Evolutionary conservation across 1,140 invertebrate species (phyloP).

Genomic region (Diorhabda carinulata): DNA sequence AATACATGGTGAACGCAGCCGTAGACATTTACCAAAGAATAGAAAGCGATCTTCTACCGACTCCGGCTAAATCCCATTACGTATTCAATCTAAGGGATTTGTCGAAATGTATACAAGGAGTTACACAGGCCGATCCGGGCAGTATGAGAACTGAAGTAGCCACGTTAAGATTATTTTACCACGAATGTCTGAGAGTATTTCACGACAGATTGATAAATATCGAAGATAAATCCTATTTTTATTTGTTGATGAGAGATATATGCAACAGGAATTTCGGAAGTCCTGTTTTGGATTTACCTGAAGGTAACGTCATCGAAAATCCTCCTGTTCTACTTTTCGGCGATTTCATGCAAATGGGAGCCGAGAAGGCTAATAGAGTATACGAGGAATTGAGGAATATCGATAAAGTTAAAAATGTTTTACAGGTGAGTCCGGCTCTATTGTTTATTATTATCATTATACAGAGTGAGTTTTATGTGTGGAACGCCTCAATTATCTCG

Average conservation of each 20-base stretch:
- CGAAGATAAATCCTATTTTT: slow-evolving; percentile 77
- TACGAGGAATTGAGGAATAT: slow-evolving; percentile 83
- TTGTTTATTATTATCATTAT: background rate
- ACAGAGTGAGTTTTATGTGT: no score
- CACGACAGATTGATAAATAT: slow-evolving; percentile 78
- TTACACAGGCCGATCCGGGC: slow-evolving; percentile 66
- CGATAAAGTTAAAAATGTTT: slow-evolving; percentile 65
- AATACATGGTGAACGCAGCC: slow-evolving; percentile 71
- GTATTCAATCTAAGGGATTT: slow-evolving; percentile 87
- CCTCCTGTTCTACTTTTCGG: slow-evolving; percentile 75
- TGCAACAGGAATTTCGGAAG: slow-evolving; percentile 59
- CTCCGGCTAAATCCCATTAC: slow-evolving; percentile 86
- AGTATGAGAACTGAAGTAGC: slow-evolving; percentile 60
- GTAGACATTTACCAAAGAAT: slow-evolving; percentile 78
- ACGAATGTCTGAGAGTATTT: slow-evolving; percentile 85
- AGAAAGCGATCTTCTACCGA: slow-evolving; percentile 73
- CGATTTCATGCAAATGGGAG: slow-evolving; percentile 78
- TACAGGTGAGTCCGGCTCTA: slow-evolving; percentile 51
- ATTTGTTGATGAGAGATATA: slow-evolving; percentile 61
- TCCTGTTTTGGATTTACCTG: slow-evolving; percentile 62
- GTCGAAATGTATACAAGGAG: slow-evolving; percentile 86
- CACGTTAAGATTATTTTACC: slow-evolving; percentile 75
- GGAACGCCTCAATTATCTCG: no score
- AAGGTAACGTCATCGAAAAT: slow-evolving; percentile 61
- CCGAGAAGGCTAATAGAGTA: slow-evolving; percentile 66